Conservation (phyloP, 2,113 vertebrate genomes). For the Mystacornis crossleyi region DNA sequence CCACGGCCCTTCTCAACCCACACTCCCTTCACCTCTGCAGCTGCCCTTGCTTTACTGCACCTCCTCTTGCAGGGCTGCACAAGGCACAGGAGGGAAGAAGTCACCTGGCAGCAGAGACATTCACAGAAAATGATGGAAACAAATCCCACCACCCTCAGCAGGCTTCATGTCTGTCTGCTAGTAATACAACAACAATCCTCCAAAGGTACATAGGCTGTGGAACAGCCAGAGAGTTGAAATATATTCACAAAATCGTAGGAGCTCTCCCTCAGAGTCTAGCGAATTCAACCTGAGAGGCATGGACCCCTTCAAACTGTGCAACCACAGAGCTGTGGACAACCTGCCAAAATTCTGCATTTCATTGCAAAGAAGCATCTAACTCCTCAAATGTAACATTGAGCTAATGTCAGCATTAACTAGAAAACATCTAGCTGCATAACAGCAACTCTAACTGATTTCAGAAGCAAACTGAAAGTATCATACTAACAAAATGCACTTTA, state of each 20-base stretch:
- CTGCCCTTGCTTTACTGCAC: neutral
- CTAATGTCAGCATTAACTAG: neutral
- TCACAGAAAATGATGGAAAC: neutral
- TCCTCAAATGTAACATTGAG: neutral
- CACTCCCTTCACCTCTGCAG: fast-evolving
- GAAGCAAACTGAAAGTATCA: neutral
- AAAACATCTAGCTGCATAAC: neutral
- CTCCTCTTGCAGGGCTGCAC: neutral
- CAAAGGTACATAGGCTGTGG: neutral
- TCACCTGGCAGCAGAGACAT: neutral
- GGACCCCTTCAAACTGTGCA: neutral
- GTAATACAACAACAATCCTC: neutral
- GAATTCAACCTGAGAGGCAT: neutral
- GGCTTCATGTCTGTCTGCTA: neutral
- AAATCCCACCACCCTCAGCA: neutral
- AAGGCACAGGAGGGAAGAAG: neutral
- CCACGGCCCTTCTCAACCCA: neutral
- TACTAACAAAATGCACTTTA: neutral
- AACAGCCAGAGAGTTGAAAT: neutral
- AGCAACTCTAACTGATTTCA: neutral
- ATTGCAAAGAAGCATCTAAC: neutral
- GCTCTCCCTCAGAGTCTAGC: neutral
- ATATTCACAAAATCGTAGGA: fast-evolving
- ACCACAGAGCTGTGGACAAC: neutral
- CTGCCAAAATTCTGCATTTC: neutral